Conservation (phyloP, 2,888 invertebrate species). For the Nomada fabriciana region DNA sequence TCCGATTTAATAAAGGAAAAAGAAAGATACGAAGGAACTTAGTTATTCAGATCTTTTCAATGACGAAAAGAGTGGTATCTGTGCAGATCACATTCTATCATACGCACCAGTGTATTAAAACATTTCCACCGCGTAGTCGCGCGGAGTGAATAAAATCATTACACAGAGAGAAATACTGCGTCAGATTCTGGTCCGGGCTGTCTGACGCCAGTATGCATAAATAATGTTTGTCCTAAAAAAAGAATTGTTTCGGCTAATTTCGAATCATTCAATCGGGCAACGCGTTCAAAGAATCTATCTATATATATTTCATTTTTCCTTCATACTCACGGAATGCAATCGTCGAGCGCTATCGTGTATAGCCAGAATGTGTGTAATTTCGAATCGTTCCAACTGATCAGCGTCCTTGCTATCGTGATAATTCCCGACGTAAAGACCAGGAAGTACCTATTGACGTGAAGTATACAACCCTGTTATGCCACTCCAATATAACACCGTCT, state of each 20-base stretch:
- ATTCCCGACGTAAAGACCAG: constrained; percentile 97
- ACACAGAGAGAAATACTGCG: constrained; percentile 96
- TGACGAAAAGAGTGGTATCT: too few relatives aligned
- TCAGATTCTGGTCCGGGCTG: constrained; percentile 96
- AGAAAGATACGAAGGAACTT: background rate
- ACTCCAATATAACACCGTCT: background rate
- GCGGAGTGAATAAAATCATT: constrained; percentile 99
- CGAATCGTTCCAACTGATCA: constrained; percentile 93
- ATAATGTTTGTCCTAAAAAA: constrained; percentile 95
- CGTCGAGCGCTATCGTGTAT: constrained; percentile 97
- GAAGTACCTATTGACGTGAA: constrained; percentile 90
- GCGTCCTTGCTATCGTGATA: constrained; percentile 97
- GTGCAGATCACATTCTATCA: too few relatives aligned
- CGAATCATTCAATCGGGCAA: background rate
- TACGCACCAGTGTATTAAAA: constrained; percentile 96
- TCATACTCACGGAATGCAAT: constrained; percentile 90
- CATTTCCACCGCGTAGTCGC: constrained; percentile 94
- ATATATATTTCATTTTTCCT: background rate
- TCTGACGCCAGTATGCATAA: constrained; percentile 98
- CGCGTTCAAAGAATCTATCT: background rate
- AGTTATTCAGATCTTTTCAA: too few relatives aligned
- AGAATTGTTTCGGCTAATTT: constrained; percentile 13
- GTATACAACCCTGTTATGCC: background rate
- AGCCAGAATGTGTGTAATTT: constrained; percentile 97
- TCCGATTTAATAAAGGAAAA: background rate